A percentile compares a stretch with the other conserved stretches of the same genome.
Evolutionary conservation across 2,888 invertebrate genomes (phyloP).

Genomic region (Isoperla grammatica): DNA sequence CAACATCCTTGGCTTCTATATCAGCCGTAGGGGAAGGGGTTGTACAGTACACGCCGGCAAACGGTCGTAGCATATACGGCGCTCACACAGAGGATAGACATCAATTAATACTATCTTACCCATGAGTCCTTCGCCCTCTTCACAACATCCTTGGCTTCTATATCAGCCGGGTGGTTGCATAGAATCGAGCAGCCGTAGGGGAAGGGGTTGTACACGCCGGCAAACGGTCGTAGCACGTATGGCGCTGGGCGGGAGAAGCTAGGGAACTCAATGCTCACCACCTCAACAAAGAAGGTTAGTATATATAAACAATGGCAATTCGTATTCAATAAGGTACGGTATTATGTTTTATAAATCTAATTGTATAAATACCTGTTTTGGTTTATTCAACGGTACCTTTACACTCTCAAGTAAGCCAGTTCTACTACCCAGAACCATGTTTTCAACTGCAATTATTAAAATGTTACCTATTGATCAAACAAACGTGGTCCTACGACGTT

Average conservation of each 20-base stretch:
- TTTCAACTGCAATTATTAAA: slow-evolving; percentile 32
- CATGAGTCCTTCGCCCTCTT: slow-evolving; percentile 65
- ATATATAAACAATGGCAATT: no score
- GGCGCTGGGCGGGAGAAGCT: slow-evolving; percentile 65
- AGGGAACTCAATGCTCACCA: slow-evolving; percentile 42
- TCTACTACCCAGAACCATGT: slow-evolving; percentile 57
- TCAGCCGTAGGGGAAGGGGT: slow-evolving; percentile 80
- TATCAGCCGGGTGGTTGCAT: slow-evolving; percentile 79
- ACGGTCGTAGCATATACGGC: slow-evolving; percentile 68
- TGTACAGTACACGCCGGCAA: slow-evolving; percentile 76
- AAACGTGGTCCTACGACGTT: no score
- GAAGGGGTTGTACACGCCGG: slow-evolving; percentile 76
- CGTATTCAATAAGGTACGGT: neutral
- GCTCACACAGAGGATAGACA: slow-evolving; percentile 65
- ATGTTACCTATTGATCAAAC: slow-evolving; percentile 8
- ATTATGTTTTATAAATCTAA: neutral
- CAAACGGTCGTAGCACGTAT: slow-evolving; percentile 69
- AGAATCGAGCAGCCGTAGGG: slow-evolving; percentile 73
- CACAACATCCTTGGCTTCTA: slow-evolving; percentile 63
- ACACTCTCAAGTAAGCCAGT: slow-evolving; percentile 60
- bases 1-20: slow-evolving; percentile 61
- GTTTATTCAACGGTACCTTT: no score
- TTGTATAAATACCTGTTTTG: neutral
- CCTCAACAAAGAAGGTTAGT: neutral
- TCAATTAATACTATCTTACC: no score